Percentiles rank a stretch among this genome's conserved stretches.
Evolutionary conservation across 2,113 vertebrate species (phyloP).

Genomic region (Brienomyrus longianalis): DNA sequence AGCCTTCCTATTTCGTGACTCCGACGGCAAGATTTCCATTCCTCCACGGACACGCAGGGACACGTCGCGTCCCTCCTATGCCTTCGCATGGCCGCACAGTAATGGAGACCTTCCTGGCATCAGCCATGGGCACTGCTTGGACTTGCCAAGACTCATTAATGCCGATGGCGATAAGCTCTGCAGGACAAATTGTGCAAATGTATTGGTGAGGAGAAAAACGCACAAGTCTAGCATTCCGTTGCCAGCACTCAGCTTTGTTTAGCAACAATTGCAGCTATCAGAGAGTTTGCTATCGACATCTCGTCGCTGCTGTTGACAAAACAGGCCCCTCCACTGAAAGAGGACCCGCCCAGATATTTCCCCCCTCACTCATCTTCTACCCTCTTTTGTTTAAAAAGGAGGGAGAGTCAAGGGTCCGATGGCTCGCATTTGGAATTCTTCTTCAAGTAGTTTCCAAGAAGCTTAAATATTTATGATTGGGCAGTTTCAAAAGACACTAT

Average conservation of each 20-base stretch:
- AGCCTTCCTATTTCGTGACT: background rate
- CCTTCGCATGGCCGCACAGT: conserved; percentile 40
- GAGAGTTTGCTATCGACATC: conserved; percentile 54
- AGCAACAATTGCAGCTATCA: conserved; percentile 52
- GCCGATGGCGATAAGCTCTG: conserved; percentile 63
- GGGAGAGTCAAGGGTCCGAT: conserved; percentile 1
- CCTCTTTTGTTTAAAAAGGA: conserved; percentile 34
- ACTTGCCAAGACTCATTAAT: conserved; percentile 69
- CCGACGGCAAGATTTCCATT: background rate
- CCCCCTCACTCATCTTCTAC: background rate
- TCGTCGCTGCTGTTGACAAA: conserved; percentile 51
- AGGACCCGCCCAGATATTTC: background rate
- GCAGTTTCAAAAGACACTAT: conserved; percentile 19
- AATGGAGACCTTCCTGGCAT: conserved; percentile 51
- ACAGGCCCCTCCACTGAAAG: conserved; percentile 30
- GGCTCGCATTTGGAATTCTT: conserved; percentile 21
- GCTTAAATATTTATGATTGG: conserved; percentile 27
- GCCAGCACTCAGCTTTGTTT: conserved; percentile 52
- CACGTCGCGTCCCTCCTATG: conserved; percentile 46
- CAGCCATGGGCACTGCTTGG: conserved; percentile 67
- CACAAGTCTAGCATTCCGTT: conserved; percentile 34
- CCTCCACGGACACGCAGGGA: conserved; percentile 26
- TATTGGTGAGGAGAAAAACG: conserved; percentile 48
- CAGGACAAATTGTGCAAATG: conserved; percentile 68
- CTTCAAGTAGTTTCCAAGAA: conserved; percentile 19